Conservation (phyloP, 2,797 vertebrate species). For the Sparidentex hasta region DNA sequence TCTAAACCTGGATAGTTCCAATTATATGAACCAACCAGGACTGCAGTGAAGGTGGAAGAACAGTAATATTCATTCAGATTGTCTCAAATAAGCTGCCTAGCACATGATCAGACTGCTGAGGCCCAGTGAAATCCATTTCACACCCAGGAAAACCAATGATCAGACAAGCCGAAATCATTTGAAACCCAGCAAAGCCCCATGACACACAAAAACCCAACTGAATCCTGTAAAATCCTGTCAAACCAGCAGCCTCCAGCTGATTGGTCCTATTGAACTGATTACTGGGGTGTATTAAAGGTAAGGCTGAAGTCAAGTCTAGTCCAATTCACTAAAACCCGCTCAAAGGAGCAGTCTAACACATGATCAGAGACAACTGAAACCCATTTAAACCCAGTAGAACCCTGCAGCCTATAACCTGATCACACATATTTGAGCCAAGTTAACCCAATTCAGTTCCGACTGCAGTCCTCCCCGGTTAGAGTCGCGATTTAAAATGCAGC, state of each 20-base stretch:
- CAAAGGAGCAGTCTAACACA: constrained; percentile 5
- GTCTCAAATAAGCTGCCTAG: background rate
- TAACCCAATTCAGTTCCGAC: background rate
- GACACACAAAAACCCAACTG: constrained; percentile 1
- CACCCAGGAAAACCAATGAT: background rate
- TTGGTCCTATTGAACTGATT: background rate
- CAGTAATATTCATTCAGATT: background rate
- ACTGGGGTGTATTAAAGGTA: background rate
- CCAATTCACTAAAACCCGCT: background rate
- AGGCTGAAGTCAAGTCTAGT: no score
- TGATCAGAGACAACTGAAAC: constrained; percentile 8
- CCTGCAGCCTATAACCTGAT: constrained; percentile 6
- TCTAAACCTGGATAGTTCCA: background rate
- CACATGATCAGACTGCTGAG: background rate
- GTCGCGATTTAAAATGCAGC: background rate
- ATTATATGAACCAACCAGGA: background rate
- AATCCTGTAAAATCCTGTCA: background rate
- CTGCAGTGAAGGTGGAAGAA: background rate
- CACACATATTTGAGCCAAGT: background rate
- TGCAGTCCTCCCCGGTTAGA: background rate
- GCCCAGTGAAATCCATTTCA: background rate
- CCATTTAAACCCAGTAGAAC: constrained; percentile 2
- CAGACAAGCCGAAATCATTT: background rate
- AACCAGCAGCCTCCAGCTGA: background rate
- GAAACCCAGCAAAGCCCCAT: background rate